Evolutionary conservation across 2,113 vertebrate genomes (phyloP).

Genomic region (zebrafish (Danio rerio)): GRCz12tu NC_133189.1:29223001-29223500

Average conservation of each 20-base stretch:
- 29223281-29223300: not conserved
- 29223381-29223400: not conserved
- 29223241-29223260: slow-evolving; percentile 24
- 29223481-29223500: slow-evolving; percentile 30
- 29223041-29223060: slow-evolving; percentile 16
- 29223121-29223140: slow-evolving; percentile 36
- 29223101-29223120: slow-evolving; percentile 35
- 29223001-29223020: not conserved
- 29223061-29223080: slow-evolving; percentile 32
- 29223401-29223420: not conserved
- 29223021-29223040: slow-evolving; percentile 29
- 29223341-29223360: not conserved
- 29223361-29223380: not conserved
- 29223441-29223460: not conserved
- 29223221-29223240: slow-evolving; percentile 15
- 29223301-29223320: not conserved
- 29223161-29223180: slow-evolving; percentile 57
- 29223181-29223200: slow-evolving; percentile 33
- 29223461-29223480: slow-evolving; percentile 34
- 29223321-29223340: not conserved
- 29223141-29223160: slow-evolving; percentile 37
- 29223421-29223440: slow-evolving; percentile 23
- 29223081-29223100: slow-evolving; percentile 41
- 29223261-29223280: not conserved
- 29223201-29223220: slow-evolving; percentile 42